Evolutionary conservation across 2,888 invertebrate species (phyloP), one percentile per base, ranked within the genome.

Genomic region (Amblyjoppa proteus): DNA sequence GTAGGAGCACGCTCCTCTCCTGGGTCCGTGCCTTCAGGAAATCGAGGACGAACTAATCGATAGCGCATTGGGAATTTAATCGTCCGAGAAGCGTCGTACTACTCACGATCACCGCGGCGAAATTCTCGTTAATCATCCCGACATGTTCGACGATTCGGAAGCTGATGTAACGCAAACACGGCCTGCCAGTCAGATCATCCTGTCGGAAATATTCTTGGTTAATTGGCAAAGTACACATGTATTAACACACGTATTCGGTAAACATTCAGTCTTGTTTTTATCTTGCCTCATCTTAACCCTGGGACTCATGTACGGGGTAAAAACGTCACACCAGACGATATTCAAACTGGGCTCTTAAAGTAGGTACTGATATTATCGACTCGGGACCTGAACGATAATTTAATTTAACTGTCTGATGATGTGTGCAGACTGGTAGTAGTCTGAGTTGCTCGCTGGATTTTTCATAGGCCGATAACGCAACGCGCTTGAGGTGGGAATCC

Each of bases 21-120:
- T 34, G 64, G 64, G 64, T 77, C 73, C 77, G 66, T 75, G 69
- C 78, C 64, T 75, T 71, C 70, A 74, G 75, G 78, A 75, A 85
- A 82, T 85, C 81, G 70, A 49, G 13, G 78, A 53, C 71, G 51
- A 82, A 73, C 76, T 77, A 82, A 79, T 87, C 82, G 84, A 84
- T 87, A 79, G 75, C 71, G 73, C 56, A 86, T 79, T 81, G 70
- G 58, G 71, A 78, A 84, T 87, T 79, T 80, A 79, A 87, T 87
- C 81, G 84, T 51, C 84, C 64, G 76, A 82, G 68, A 84, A 64
- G 75, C 69, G 56, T 66, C 68, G 71, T 77, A 61, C 71, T 66
- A 80, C 71, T 76, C 49, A 51, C 58, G 25, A 53, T 73, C 64
- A 41, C 13, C 34, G 58, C 64, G 28, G 20, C 20, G 51, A 45